Base-by-base conservation (phyloP, 2,888 invertebrate species). In the Mellilla xanthometata region DNA sequence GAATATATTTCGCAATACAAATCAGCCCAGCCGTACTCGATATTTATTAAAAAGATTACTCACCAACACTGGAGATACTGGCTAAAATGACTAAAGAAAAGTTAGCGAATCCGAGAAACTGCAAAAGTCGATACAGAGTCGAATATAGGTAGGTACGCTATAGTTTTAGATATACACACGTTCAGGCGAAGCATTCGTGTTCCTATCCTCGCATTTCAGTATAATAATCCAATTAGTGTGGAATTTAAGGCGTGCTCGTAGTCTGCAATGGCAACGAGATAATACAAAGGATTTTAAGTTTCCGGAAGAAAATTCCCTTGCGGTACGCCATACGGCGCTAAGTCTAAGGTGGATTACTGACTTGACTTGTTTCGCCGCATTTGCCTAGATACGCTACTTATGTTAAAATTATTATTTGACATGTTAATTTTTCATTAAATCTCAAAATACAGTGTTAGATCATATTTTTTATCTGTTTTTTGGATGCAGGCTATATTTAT, bases 151-250 rank as follows among this genome's bases (percentile, higher is more conserved):
- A n/a, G n/a, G n/a, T n/a, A n/a, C n/a, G 68, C 50, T 41, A 60
- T 51, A 24, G n/a, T 19, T 19, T 19, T 7, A 24, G 24, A 24
- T 24, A 64, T 59, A 70, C 64, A 64, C 59, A 62, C 60, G 59
- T 60, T 52, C 50, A n/a, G 40, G 46, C 38, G 52, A 52, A 39
- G 60, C 60, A 60, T 59, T 61, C 48, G 72, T 64, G n/a, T n/a
- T n/a, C n/a, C n/a, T n/a, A 62, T 58, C 63, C 47, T 69, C 62
- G 69, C 38, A 61, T 64, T 63, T 56, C 65, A 54, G 76, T 68
- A 75, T 76, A 75, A 79, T 79, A 77, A 77, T 76, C 67, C 73
- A 76, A 80, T 81, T 80, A 79, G 71, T 61, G 52, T 46, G 58
- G 65, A 77, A 77, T 75, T 74, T 72, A 70, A 74, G 66, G 62